Percentiles rank a stretch among this genome's conserved stretches.
These are phyloP conservation scores for Calypte anna DNA, from an alignment of 2,113 vertebrate species.

Conservation along the genomic window DNA sequence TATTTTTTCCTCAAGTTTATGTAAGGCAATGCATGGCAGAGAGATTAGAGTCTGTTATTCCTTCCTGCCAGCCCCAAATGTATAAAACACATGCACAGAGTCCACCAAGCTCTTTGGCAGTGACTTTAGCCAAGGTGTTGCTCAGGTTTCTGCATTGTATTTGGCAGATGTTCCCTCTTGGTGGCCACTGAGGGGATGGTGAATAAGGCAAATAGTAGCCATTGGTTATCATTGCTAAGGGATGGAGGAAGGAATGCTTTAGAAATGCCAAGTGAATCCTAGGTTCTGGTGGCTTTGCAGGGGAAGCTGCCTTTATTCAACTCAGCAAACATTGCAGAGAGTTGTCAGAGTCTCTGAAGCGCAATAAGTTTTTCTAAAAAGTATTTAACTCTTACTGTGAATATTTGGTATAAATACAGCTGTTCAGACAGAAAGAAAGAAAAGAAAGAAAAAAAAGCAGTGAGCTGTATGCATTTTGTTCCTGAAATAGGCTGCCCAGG, in stretches of 20 bases:
- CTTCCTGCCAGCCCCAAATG: neutral
- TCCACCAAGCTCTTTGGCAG: neutral
- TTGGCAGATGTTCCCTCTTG: neutral
- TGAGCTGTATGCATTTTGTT: neutral
- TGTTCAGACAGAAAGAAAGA: neutral
- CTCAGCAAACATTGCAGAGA: neutral
- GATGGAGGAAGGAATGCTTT: neutral
- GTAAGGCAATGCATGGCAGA: neutral
- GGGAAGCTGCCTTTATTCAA: neutral
- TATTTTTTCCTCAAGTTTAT: neutral
- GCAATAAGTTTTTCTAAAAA: neutral
- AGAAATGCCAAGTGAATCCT: neutral
- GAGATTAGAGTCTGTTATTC: neutral
- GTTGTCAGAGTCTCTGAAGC: neutral
- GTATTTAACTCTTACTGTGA: neutral
- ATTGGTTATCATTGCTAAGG: neutral
- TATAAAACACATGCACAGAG: neutral
- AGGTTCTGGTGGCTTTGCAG: neutral
- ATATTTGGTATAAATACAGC: neutral
- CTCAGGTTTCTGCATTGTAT: neutral
- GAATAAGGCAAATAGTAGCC: neutral
- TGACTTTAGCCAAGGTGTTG: neutral
- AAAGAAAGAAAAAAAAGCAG: too few relatives aligned
- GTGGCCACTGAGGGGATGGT: neutral
- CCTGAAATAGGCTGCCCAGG: neutral